Evolutionary conservation across 2,113 vertebrate species (phyloP).

Genomic region (Probosciger aterrimus): DNA sequence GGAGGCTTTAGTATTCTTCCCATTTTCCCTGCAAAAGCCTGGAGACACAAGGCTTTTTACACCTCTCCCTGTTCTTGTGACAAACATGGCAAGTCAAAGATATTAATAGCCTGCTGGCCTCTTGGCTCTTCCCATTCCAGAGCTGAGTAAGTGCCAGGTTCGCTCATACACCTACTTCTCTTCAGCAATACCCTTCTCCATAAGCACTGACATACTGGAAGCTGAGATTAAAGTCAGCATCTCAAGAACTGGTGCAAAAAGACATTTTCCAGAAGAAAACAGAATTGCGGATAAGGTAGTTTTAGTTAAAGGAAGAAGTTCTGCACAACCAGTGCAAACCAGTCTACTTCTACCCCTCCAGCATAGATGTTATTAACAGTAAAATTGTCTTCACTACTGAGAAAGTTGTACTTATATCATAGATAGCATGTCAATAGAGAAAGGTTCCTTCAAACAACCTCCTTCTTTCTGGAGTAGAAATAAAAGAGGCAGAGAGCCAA

Average conservation of each 20-base stretch:
- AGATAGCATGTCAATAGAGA: not conserved
- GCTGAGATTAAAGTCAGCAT: not conserved
- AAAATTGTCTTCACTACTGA: not conserved
- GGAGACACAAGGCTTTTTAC: not conserved
- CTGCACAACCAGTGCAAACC: not conserved
- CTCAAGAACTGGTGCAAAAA: not conserved
- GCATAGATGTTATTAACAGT: not conserved
- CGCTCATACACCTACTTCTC: not conserved
- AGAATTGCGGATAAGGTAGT: not conserved
- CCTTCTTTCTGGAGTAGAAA: not conserved
- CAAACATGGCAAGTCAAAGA: conserved; percentile 22
- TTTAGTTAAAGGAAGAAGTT: not conserved
- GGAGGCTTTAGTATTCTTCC: not conserved
- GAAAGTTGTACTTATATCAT: not conserved
- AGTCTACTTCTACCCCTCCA: not conserved
- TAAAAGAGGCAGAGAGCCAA: not conserved
- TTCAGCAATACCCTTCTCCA: not conserved
- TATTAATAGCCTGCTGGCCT: not conserved
- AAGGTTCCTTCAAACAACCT: not conserved
- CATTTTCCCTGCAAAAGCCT: conserved; percentile 11
- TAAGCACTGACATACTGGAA: not conserved
- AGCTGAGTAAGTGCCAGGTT: not conserved
- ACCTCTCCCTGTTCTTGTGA: not conserved
- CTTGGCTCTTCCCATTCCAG: not conserved
- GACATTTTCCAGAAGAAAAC: not conserved